Evolutionary conservation across 1,140 invertebrate species (phyloP).

Genomic region (Psilanteris sp.): DNA sequence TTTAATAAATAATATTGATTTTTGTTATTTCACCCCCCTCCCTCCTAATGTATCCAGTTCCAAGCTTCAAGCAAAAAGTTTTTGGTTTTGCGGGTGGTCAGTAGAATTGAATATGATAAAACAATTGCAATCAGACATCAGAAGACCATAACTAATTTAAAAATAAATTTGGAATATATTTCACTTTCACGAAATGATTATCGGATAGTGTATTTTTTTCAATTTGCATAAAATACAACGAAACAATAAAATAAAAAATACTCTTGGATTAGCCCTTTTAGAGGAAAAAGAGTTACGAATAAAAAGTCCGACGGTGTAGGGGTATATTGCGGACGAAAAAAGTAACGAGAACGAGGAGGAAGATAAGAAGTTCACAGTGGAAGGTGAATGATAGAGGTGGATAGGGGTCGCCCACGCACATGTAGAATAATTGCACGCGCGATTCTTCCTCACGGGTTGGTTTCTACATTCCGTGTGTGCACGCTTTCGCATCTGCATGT

Average conservation of each 20-base stretch:
- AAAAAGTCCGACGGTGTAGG: slow-evolving; percentile 55
- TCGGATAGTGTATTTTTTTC: too few species aligned
- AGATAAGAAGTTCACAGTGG: slow-evolving; percentile 61
- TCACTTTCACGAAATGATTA: too few species aligned
- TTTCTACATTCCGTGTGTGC: slow-evolving; percentile 63
- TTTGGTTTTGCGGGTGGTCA: too few species aligned
- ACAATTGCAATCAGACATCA: too few species aligned
- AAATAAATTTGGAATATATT: too few species aligned
- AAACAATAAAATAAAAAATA: slow-evolving; percentile 2
- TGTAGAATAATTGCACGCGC: slow-evolving; percentile 80
- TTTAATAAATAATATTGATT: too few species aligned
- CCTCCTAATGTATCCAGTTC: too few species aligned
- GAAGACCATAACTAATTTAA: too few species aligned
- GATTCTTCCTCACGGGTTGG: slow-evolving; percentile 68
- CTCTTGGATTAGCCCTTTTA: slow-evolving; percentile 29
- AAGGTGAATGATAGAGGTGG: slow-evolving; percentile 64
- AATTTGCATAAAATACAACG: background rate
- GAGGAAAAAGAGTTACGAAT: slow-evolving; percentile 20
- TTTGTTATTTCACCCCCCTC: too few species aligned
- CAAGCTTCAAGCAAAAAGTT: too few species aligned
- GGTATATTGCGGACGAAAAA: slow-evolving; percentile 47
- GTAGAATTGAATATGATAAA: too few species aligned
- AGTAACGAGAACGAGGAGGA: slow-evolving; percentile 50
- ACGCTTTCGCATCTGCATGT: slow-evolving; percentile 72
- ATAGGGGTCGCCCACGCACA: slow-evolving; percentile 75